Percentiles rank a stretch among this genome's conserved stretches.
Evolutionary conservation across 2,888 invertebrate genomes (phyloP).

Genomic region (Dioctria linearis): DNA sequence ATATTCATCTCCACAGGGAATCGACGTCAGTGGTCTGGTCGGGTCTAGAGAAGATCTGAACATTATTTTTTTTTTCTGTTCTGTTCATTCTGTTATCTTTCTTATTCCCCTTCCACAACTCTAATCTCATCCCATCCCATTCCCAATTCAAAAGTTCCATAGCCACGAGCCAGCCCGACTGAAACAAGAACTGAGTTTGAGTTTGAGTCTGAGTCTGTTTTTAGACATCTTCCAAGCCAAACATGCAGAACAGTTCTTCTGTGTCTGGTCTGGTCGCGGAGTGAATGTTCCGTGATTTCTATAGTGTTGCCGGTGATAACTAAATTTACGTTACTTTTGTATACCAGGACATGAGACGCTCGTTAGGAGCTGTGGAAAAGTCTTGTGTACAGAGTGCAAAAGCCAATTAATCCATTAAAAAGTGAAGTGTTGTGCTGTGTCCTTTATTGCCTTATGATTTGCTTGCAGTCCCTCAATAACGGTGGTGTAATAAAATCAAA

Average conservation of each 20-base stretch:
- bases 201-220: neutral
- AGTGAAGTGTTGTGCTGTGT: conserved; percentile 34
- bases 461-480: neutral
- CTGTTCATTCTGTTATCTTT: conserved; percentile 8
- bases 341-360: no score
- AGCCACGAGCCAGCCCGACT: conserved; percentile 9
- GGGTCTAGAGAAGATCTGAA: neutral
- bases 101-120: neutral
- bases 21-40: conserved; percentile 46
- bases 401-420: conserved; percentile 37
- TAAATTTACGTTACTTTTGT: neutral
- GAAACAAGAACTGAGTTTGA: neutral
- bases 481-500: neutral
- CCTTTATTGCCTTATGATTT: conserved; percentile 23
- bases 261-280: conserved; percentile 16
- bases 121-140: neutral
- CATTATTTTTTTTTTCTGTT: neutral
- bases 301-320: neutral
- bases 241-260: conserved; percentile 35
- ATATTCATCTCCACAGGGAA: conserved; percentile 54
- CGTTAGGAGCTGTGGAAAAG: neutral
- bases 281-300: conserved; percentile 2
- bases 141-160: neutral
- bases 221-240: conserved; percentile 27
- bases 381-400: conserved; percentile 28